Percentiles rank a stretch among this genome's conserved stretches.
phyloP scores from a whole-genome alignment of 2,888 invertebrate species.

The Noctua comes region DNA sequence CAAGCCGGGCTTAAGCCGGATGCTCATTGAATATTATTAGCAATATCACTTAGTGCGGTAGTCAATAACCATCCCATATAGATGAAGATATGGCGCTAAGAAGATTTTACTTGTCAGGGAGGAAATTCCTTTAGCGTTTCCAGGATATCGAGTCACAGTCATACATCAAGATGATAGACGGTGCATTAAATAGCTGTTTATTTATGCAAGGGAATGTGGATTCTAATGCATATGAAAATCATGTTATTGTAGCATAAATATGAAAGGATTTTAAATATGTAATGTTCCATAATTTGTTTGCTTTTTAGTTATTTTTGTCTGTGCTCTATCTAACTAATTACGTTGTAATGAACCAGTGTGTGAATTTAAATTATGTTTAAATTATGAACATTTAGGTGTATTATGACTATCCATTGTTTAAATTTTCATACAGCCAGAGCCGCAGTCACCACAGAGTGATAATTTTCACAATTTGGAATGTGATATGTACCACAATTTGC shows the following conservation, averaged over 20 bases:
- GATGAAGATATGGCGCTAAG: neutral
- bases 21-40: conserved; percentile 42
- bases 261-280: neutral
- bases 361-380: neutral
- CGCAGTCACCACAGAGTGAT: neutral
- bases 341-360: neutral
- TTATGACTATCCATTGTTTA: neutral
- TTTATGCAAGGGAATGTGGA: neutral
- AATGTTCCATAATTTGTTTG: neutral
- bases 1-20: conserved; percentile 36
- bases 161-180: conserved; percentile 24
- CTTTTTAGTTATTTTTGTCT: neutral
- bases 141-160: conserved; percentile 15
- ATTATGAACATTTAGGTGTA: neutral
- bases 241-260: neutral
- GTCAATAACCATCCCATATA: neutral
- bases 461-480: conserved; percentile 9
- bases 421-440: neutral
- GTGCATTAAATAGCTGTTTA: conserved; percentile 2
- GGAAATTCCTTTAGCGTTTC: conserved; percentile 15
- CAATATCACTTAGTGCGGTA: conserved; percentile 38
- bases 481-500: neutral
- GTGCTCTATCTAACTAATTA: neutral
- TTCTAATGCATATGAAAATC: conserved; percentile 7
- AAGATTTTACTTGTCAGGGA: conserved; percentile 19